phyloP scores from a whole-genome alignment of 2,888 invertebrate genomes.

The Biston stratarius region DNA sequence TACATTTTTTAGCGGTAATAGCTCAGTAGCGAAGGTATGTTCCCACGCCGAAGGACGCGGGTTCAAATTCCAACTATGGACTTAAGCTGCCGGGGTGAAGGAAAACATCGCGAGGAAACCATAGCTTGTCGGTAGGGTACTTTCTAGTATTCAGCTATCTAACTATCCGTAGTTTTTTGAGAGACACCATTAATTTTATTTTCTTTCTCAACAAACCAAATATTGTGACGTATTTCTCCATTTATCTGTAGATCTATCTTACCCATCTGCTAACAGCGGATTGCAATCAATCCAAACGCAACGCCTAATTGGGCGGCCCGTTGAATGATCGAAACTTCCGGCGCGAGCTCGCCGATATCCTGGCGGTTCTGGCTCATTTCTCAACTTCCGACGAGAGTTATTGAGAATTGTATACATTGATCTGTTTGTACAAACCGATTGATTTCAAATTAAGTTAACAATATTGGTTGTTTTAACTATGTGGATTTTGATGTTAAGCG shows the following conservation, averaged over 20 bases:
- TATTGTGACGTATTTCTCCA: conserved; percentile 1
- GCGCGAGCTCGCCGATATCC: conserved; percentile 71
- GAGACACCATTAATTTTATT: background rate
- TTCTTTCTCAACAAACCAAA: background rate
- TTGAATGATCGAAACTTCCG: conserved; percentile 73
- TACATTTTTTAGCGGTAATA: too few relatives aligned
- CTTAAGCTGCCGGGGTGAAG: too few relatives aligned
- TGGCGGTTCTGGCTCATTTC: conserved; percentile 67
- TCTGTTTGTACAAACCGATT: conserved; percentile 2
- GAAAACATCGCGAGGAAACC: too few relatives aligned
- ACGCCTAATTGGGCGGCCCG: conserved; percentile 50
- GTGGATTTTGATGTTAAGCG: background rate
- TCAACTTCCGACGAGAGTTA: conserved; percentile 64
- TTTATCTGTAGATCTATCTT: conserved; percentile 10
- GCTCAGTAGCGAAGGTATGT: too few relatives aligned
- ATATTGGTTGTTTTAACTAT: background rate
- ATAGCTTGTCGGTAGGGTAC: too few relatives aligned
- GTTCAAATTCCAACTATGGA: too few relatives aligned
- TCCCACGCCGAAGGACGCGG: too few relatives aligned
- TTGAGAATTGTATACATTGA: conserved; percentile 29
- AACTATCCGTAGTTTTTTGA: background rate
- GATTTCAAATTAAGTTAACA: background rate
- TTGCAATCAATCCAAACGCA: conserved; percentile 40
- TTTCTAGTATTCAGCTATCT: too few relatives aligned
- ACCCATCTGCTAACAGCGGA: conserved; percentile 13